Evolutionary conservation across 2,797 vertebrate species (phyloP).

Genomic region (Hydrocynus forskahlii): DNA sequence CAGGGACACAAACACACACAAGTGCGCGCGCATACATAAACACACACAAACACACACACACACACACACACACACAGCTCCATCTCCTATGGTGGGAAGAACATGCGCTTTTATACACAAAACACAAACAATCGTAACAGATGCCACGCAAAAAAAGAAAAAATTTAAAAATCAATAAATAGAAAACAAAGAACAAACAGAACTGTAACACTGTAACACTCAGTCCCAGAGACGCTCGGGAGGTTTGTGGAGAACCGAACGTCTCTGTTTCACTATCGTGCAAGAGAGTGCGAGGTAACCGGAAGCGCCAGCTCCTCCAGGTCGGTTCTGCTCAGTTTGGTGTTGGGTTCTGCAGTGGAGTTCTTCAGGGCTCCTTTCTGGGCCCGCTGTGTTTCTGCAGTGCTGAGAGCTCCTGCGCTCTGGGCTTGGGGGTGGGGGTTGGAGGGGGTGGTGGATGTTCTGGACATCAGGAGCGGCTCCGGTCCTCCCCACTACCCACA

Average conservation of each 20-base stretch:
- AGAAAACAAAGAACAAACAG: background rate
- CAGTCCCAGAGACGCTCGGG: background rate
- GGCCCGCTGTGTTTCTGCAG: conserved; percentile 17
- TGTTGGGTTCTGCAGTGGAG: background rate
- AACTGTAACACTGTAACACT: background rate
- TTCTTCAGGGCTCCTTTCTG: conserved; percentile 21
- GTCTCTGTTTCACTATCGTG: conserved; percentile 23
- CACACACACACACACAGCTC: too few species aligned
- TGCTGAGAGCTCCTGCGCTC: conserved; percentile 7
- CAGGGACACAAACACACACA: conserved; percentile 5
- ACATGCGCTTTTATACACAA: conserved; percentile 27
- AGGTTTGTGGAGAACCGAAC: conserved; percentile 17
- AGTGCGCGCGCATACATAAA: too few species aligned
- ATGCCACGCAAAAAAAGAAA: background rate
- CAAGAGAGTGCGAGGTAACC: conserved; percentile 33
- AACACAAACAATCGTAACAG: conserved; percentile 29
- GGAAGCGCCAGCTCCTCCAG: too few species aligned
- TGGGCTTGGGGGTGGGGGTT: conserved; percentile 10
- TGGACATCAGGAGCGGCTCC: conserved; percentile 74
- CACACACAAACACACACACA: too few species aligned
- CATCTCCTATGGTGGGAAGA: conserved; percentile 2
- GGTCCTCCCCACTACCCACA: conserved; percentile 81
- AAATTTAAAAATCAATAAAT: conserved; percentile 17
- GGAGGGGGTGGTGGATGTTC: background rate
- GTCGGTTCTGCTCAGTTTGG: too few species aligned